These are phyloP conservation scores for Eretmochelys imbricata DNA, from an alignment of 2,113 vertebrate species.

Conservation along the genomic window DNA sequence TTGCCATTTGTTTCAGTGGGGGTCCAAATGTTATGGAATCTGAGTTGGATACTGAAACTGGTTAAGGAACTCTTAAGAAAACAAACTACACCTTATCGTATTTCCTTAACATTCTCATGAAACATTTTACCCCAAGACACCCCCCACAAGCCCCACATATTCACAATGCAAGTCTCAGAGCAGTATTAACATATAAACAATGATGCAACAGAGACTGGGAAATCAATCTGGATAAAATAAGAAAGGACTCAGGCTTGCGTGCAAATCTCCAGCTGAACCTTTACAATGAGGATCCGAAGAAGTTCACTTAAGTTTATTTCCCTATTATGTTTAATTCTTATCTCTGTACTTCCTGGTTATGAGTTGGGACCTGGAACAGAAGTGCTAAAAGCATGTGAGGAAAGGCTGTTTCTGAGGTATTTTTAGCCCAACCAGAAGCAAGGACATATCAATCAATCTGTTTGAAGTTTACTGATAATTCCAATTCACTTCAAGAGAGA, in stretches of 20 bases:
- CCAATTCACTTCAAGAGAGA: slow-evolving; percentile 52
- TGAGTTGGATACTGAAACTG: not conserved
- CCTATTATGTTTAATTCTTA: slow-evolving; percentile 42
- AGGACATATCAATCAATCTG: slow-evolving; percentile 19
- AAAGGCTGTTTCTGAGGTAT: not conserved
- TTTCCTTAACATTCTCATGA: slow-evolving; percentile 20
- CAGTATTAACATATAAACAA: not conserved
- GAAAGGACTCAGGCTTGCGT: not conserved
- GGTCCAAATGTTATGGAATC: slow-evolving; percentile 53
- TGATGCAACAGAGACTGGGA: not conserved
- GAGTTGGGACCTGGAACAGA: slow-evolving; percentile 22
- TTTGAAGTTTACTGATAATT: slow-evolving; percentile 63
- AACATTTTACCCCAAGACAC: not conserved
- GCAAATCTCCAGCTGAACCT: not conserved
- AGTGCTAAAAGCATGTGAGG: slow-evolving; percentile 26
- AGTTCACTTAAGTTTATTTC: slow-evolving; percentile 47
- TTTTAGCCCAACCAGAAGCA: slow-evolving; percentile 52
- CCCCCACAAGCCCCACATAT: not conserved
- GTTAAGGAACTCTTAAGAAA: slow-evolving; percentile 37
- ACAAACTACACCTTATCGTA: slow-evolving; percentile 43
- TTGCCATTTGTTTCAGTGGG: slow-evolving; percentile 34
- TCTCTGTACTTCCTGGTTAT: slow-evolving; percentile 29
- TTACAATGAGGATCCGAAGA: not conserved
- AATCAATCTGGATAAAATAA: not conserved
- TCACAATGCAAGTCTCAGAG: not conserved